Percentiles rank a stretch among this genome's conserved stretches.
These are phyloP conservation scores for Volucella bombylans DNA, from an alignment of 2,888 invertebrate species.

Conservation along the genomic window DNA sequence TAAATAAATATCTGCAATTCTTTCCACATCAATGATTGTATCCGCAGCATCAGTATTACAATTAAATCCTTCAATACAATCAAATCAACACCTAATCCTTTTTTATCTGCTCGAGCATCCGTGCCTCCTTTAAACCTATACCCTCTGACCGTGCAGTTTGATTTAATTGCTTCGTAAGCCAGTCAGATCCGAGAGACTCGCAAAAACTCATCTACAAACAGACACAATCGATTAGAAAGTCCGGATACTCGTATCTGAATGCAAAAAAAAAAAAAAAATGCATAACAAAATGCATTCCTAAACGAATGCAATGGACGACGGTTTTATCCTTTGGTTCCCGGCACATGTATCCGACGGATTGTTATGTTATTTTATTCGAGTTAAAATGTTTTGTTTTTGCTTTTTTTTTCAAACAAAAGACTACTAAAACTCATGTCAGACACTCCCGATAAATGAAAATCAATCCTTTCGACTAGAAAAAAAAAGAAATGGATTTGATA, in stretches of 20 bases:
- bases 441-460: conserved; percentile 60
- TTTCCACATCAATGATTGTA: conserved; percentile 34
- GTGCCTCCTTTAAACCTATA: conserved; percentile 27
- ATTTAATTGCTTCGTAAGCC: conserved; percentile 64
- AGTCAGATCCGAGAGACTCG: conserved; percentile 2
- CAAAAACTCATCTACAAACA: conserved; percentile 5
- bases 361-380: too few relatives aligned
- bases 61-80: conserved; percentile 65
- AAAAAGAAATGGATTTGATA: conserved; percentile 9
- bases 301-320: conserved; percentile 13
- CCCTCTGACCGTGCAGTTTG: conserved; percentile 29
- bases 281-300: too few relatives aligned
- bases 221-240: conserved; percentile 54
- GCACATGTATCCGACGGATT: background rate
- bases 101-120: conserved; percentile 55
- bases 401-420: too few relatives aligned
- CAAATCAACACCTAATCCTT: conserved; percentile 73
- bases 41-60: conserved; percentile 60
- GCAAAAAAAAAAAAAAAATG: conserved; percentile 8
- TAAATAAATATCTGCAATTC: conserved; percentile 57
- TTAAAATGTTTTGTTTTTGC: too few relatives aligned
- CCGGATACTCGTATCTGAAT: conserved; percentile 10
- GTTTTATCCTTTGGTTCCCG: background rate
- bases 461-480: conserved; percentile 51
- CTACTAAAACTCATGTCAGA: conserved; percentile 26